Evolutionary conservation across 2,888 invertebrate genomes (phyloP), one percentile per base, ranked within the genome.

Genomic region (Vesta saturnalis): DNA sequence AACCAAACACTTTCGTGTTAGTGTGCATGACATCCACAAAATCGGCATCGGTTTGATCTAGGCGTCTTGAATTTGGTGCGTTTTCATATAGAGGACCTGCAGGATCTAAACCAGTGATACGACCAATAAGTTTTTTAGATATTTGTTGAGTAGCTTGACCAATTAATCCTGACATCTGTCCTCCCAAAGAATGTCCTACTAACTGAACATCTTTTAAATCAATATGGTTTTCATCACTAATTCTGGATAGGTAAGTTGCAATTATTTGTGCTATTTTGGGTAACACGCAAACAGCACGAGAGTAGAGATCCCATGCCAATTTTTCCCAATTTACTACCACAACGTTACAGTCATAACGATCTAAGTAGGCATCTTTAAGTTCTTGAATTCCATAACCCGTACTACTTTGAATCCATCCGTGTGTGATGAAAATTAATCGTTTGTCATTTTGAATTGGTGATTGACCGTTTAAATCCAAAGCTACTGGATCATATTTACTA

Each of bases 101-200:
- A 5, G 55, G 55, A 22, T 55, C 55, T 23, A 55, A 55, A 5
- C 55, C 55, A 10, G 67, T 67, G 47, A 61, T 61, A n/a, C 67
- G 56, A 15, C 67, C 61, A 14, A 67, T 52, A n/a, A 30, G 5
- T 16, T 57, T 1, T 12, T 39, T 47, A 19, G 57, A 67, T 15
- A 54, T 47, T 15, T n/a, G 12, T 6, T 47, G 14, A 1, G 30
- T 16, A n/a, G 35, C 18, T 12, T 58, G 8, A 0, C 61, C 57
- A 61, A 30, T 30, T 14, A 56, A 43, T 14, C 67, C 67, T 0
- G 56, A 30, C 16, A 67, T 21, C 1, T 67, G 67, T 2, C 22
- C 67, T 1, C 67, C 67, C 16, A 67, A 14, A 10, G 61, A 47
- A 22, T 67, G 61, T 2, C 67, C 67, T 0, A 67, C 57, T 6